A percentile compares a stretch with the other conserved stretches of the same genome.
Evolutionary conservation across 2,888 invertebrate genomes (phyloP).

Genomic region (Pristionchus fissidentatus): DNA sequence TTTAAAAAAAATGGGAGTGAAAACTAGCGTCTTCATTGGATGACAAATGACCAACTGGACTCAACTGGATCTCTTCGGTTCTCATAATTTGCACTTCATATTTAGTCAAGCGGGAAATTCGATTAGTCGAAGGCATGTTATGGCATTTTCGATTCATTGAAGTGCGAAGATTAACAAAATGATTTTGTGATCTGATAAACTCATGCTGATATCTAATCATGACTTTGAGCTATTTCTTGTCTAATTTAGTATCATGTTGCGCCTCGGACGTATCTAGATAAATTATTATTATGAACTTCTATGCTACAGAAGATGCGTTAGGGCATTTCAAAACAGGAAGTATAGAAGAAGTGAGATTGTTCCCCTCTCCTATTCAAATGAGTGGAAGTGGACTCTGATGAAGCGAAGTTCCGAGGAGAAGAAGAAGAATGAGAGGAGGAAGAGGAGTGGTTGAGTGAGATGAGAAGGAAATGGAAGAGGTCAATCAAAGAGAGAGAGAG

Average conservation of each 20-base stretch:
- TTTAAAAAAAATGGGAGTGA: no score
- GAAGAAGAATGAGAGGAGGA: not conserved
- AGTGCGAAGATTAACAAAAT: conserved; percentile 7
- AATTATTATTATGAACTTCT: not conserved
- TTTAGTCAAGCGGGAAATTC: conserved; percentile 6
- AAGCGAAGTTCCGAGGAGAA: conserved; percentile 31
- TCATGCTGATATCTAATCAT: no score
- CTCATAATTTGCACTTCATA: conserved; percentile 29
- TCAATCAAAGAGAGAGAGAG: conserved; percentile 1
- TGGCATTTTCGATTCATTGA: no score
- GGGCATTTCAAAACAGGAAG: conserved; percentile 4
- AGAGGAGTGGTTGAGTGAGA: not conserved
- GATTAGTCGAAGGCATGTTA: no score
- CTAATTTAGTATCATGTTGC: no score
- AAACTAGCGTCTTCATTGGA: no score
- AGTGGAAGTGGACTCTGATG: conserved; percentile 21
- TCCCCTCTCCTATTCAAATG: conserved; percentile 3
- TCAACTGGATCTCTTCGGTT: no score
- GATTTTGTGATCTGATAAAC: not conserved
- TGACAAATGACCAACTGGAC: no score
- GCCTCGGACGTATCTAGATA: not conserved
- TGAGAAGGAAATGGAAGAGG: conserved; percentile 37
- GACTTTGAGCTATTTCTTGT: no score
- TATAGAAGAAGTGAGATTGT: not conserved
- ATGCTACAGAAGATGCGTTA: not conserved